Base-by-base conservation (phyloP, 2,888 invertebrate species). In the Melanostoma mellinum region DNA sequence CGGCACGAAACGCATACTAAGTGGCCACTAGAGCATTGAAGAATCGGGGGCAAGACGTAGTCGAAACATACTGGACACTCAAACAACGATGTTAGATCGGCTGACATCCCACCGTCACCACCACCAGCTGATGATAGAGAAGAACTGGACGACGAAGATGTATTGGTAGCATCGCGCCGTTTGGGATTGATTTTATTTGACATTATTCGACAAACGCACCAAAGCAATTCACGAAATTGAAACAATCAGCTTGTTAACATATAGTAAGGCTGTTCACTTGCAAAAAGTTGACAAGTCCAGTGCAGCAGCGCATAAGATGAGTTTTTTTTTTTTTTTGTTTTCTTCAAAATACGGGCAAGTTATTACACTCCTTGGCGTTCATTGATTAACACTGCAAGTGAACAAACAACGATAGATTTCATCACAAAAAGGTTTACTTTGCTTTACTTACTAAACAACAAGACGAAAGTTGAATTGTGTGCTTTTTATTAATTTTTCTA, bases 41-140 rank as follows among this genome's bases (percentile, higher is more conserved):
- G 93, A 88, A 99, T 99, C 46, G 99, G 99, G 86, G 99, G 99
- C 90, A 99, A 93, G 86, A 99, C 99, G 93, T 99, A 99, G 92
- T 99, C 99, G 92, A 99, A 99, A 92, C 99, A 99, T 86, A 99
- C 99, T 44, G 98, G 98, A 91, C 98, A 98, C 91, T 98, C 98
- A 91, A 98, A 98, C 65, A 98, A 93, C 85, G 97, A 97, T 86
- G 97, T 97, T 89, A 98, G 92, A 92, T 98, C 97, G 88, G 97
- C 95, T 65, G 96, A 95, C 92, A 96, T 94, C 89, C 90, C 91
- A 85, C 90, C 91, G 89, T 90, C 91, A 87, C 90, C 91, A 86
- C 91, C 91, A 71, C 91, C 90, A 78, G 90, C 90, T 85, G 91
- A 91, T 79, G 91, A 91, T 74, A 90, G 85, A 52, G 91, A 91